Base-by-base conservation (phyloP, 1,140 invertebrate species). In the Drosophila fuyamai region DNA sequence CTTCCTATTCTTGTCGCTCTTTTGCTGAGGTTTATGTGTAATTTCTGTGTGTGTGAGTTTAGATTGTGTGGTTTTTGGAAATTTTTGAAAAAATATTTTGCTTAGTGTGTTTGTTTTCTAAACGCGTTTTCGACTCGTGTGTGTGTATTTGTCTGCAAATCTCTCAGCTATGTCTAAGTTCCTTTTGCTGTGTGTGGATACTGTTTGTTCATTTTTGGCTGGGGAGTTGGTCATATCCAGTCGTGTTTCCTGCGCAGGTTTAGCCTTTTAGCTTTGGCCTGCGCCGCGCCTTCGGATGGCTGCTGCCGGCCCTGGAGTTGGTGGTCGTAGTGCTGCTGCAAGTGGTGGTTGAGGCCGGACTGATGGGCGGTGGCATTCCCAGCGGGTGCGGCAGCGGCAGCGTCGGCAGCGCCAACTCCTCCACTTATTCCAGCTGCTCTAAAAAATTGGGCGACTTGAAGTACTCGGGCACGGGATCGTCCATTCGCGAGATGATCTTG, bases 391-490 rank as follows among this genome's bases (percentile, higher is more conserved):
- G 66, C 38, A 63, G n/a, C 29, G 60, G 55, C 55, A 63, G 48
- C 62, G 61, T 85, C 82, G 84, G 84, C 84, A 88, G 53, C 65
- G 85, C 81, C 81, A 91, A 71, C 86, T 86, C 86, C 86, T 88
- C 86, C 82, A 93, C 94, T 96, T 96, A 98, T 95, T 98, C 98
- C 76, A 99, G 95, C 93, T 99, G 98, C 93, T 99, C 98, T 93
- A 99, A 96, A 94, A 99, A 99, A 94, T 99, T 98, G 46, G 98
- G 97, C 79, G 97, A 98, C 94, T 99, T 99, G 95, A 99, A 99
- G 94, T 99, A 99, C 93, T 99, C 99, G 63, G 99, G 99, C 75
- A 99, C 97, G 43, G 96, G 96, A 93, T 99, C 98, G 94, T 99
- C 99, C 93, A 99, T 95, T 92, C 99, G 96, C 76, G 98, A 98